A percentile compares a stretch with the other conserved stretches of the same genome.
Evolutionary conservation across 2,797 vertebrate species (phyloP).

Genomic region (Protonibea diacanthus): DNA sequence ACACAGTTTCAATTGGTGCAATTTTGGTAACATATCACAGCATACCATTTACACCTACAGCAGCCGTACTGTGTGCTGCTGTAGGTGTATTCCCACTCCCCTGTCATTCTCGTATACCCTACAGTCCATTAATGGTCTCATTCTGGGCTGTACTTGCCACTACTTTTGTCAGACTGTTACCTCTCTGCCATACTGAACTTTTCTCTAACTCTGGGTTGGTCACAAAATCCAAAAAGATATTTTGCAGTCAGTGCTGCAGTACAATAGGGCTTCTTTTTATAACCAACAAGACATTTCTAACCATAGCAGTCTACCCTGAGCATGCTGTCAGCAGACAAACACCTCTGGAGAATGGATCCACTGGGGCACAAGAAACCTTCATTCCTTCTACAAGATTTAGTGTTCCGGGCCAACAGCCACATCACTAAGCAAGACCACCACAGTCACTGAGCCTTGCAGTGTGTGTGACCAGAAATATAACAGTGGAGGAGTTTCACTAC

Average conservation of each 20-base stretch:
- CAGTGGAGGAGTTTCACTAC: background rate
- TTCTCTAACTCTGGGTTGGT: no score
- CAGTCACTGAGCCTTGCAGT: background rate
- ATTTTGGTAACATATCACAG: background rate
- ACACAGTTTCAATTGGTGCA: background rate
- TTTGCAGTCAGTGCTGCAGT: background rate
- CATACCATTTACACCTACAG: background rate
- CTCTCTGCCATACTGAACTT: background rate
- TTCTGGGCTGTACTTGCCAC: background rate
- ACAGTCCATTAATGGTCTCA: background rate
- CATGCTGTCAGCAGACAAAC: slow-evolving; percentile 16
- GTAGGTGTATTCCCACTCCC: background rate
- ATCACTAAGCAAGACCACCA: slow-evolving; percentile 23
- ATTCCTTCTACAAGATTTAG: slow-evolving; percentile 8
- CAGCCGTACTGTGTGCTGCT: background rate
- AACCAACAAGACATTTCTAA: background rate
- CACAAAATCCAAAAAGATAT: background rate
- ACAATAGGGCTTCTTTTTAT: background rate
- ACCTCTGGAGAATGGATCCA: slow-evolving; percentile 15
- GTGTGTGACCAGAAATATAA: slow-evolving; percentile 9
- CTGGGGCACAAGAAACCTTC: background rate
- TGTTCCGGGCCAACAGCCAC: slow-evolving; percentile 11
- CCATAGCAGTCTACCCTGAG: background rate
- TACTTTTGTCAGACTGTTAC: background rate
- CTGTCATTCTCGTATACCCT: background rate